These are phyloP conservation scores for Trichonephila clavipes DNA, from an alignment of 1,140 invertebrate species.

Conservation along the genomic window DNA sequence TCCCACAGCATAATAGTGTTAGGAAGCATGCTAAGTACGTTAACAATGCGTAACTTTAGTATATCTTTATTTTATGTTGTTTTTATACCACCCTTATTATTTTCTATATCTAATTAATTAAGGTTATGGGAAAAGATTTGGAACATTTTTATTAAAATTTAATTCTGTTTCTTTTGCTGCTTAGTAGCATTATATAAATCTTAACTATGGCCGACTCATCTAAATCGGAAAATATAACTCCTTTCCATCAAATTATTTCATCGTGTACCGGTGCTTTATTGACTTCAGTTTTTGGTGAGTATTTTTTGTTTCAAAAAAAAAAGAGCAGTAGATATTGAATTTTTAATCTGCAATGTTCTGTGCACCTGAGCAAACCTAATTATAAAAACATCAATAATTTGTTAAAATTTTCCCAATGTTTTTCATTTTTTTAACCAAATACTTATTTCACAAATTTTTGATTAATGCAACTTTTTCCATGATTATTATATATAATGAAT, in stretches of 20 bases:
- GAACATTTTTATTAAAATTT: neutral
- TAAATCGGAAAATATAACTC: constrained; percentile 84
- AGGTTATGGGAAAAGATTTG: constrained; percentile 6
- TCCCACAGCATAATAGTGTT: neutral
- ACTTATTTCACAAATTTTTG: too few species aligned
- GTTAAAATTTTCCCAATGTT: too few species aligned
- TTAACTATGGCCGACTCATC: constrained; percentile 39
- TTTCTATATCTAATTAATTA: constrained; percentile 38
- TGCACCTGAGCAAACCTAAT: too few species aligned
- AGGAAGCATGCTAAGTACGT: neutral
- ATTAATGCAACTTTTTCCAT: too few species aligned
- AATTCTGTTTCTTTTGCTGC: neutral
- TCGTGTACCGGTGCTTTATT: constrained; percentile 93
- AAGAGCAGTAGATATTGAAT: too few species aligned
- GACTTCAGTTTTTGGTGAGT: constrained; percentile 92
- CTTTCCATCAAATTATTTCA: constrained; percentile 92
- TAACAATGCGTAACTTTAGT: neutral
- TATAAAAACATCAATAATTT: too few species aligned
- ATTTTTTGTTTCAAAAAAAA: neutral
- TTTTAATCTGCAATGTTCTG: too few species aligned
- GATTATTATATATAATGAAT: too few species aligned
- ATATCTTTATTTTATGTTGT: constrained; percentile 54
- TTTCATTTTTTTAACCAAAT: too few species aligned
- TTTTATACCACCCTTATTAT: constrained; percentile 49
- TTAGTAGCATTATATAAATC: neutral